These are phyloP conservation scores for Spilosoma lubricipeda DNA, from an alignment of 2,888 invertebrate genomes.

Conservation along the genomic window DNA sequence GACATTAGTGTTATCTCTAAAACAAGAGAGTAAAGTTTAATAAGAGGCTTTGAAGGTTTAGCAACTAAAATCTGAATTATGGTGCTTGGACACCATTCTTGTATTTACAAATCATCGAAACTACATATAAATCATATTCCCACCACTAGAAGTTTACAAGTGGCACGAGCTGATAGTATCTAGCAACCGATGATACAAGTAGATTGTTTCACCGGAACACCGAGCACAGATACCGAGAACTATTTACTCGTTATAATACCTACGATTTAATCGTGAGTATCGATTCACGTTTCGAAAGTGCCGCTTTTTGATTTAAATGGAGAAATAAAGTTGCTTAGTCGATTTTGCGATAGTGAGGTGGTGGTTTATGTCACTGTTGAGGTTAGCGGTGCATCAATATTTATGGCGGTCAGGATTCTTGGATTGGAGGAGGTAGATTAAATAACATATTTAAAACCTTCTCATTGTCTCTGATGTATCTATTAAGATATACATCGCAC, in stretches of 20 bases:
- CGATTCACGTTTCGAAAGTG: slow-evolving; percentile 69
- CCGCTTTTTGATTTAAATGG: slow-evolving; percentile 55
- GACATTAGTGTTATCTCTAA: background rate
- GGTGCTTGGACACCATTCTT: slow-evolving; percentile 3
- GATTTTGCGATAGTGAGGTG: slow-evolving; percentile 21
- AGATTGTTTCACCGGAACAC: slow-evolving; percentile 81
- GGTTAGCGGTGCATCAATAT: background rate
- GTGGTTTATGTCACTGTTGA: slow-evolving; percentile 23
- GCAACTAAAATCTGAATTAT: background rate
- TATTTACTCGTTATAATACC: slow-evolving; percentile 70
- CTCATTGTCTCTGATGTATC: background rate
- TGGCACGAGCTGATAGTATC: slow-evolving; percentile 85
- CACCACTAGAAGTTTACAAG: slow-evolving; percentile 78
- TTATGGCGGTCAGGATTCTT: background rate
- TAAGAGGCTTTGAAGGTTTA: background rate
- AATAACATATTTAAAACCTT: background rate
- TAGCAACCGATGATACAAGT: slow-evolving; percentile 80
- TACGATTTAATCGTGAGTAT: slow-evolving; percentile 69
- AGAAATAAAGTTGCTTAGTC: slow-evolving; percentile 30
- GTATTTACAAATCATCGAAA: slow-evolving; percentile 50
- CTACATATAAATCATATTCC: slow-evolving; percentile 35
- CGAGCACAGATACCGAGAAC: slow-evolving; percentile 64
- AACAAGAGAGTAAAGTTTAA: background rate
- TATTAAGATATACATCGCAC: background rate
- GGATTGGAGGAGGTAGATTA: background rate